Percentiles rank a stretch among this genome's conserved stretches.
Conservation (phyloP, 2,888 invertebrate species). For the Drosophila setosimentum region DNA sequence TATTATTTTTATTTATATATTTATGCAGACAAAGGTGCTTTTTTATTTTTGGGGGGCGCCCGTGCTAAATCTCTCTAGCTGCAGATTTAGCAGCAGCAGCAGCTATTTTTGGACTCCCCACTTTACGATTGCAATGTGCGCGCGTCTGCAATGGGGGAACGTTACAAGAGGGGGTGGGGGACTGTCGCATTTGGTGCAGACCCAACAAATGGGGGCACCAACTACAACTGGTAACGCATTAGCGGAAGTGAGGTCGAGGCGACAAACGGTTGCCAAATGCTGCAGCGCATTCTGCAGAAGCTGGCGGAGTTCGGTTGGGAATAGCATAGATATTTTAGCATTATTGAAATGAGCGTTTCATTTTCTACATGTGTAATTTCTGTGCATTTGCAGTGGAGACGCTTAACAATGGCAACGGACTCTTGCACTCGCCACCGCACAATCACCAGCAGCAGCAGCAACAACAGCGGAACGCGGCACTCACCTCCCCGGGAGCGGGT, state of each 20-base stretch:
- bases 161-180: conserved; percentile 33
- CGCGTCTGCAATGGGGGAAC: conserved; percentile 18
- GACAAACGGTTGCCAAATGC: conserved; percentile 45
- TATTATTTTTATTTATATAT: conserved; percentile 22
- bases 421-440: conserved; percentile 91
- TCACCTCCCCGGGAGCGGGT: conserved; percentile 49
- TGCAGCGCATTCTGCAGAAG: conserved; percentile 56
- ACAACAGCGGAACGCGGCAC: conserved; percentile 57
- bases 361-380: conserved; percentile 3
- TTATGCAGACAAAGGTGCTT: conserved; percentile 9
- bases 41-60: conserved; percentile 11
- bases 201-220: conserved; percentile 11
- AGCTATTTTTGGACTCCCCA: conserved; percentile 70
- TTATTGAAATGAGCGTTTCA: neutral
- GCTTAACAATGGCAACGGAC: conserved; percentile 90
- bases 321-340: conserved; percentile 20
- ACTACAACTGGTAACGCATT: conserved; percentile 15
- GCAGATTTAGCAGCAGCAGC: conserved; percentile 46
- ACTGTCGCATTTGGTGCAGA: conserved; percentile 30
- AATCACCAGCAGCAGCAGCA: conserved; percentile 86
- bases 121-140: conserved; percentile 39
- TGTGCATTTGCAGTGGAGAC: conserved; percentile 83
- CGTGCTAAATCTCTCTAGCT: conserved; percentile 56
- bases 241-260: conserved; percentile 44
- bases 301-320: conserved; percentile 58